Conservation (phyloP, 2,113 vertebrate species). For the Dicentrarchus labrax region DNA sequence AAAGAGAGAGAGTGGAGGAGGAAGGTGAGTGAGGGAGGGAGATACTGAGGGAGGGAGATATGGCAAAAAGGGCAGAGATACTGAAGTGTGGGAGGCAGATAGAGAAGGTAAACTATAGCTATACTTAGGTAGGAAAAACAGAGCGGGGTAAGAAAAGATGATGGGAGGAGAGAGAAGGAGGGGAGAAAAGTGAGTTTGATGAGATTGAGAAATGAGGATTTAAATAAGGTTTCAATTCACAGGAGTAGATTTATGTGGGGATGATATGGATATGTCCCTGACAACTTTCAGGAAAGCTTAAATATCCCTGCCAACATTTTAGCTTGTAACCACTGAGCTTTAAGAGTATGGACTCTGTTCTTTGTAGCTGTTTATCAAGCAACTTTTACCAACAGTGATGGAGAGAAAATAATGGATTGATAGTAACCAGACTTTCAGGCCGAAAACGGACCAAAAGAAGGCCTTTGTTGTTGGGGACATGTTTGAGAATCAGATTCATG, state of each 20-base stretch:
- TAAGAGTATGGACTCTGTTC: neutral
- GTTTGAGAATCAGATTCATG: neutral
- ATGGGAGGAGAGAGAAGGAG: neutral
- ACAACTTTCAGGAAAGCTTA: neutral
- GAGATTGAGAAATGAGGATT: slow-evolving; percentile 3
- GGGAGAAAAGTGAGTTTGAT: slow-evolving; percentile 15
- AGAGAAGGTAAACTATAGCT: slow-evolving; percentile 59
- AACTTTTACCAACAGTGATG: slow-evolving; percentile 9
- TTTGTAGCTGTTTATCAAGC: neutral
- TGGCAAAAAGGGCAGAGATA: slow-evolving; percentile 69
- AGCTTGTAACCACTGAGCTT: neutral
- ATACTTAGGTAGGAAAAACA: slow-evolving; percentile 22
- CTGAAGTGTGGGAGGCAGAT: slow-evolving; percentile 61
- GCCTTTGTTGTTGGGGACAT: too few relatives aligned
- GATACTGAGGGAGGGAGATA: slow-evolving; percentile 69
- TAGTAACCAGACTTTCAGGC: too few relatives aligned
- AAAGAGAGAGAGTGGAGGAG: slow-evolving; percentile 32
- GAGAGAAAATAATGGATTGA: neutral
- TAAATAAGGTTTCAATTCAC: neutral
- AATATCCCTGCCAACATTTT: neutral
- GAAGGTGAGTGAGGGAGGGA: slow-evolving; percentile 51
- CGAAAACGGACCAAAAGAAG: too few relatives aligned
- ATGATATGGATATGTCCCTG: neutral
- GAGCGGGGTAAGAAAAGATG: neutral
- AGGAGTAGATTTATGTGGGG: neutral